Evolutionary conservation across 2,113 vertebrate genomes (phyloP).

Genomic region (Corythornis madagascariensis): DNA sequence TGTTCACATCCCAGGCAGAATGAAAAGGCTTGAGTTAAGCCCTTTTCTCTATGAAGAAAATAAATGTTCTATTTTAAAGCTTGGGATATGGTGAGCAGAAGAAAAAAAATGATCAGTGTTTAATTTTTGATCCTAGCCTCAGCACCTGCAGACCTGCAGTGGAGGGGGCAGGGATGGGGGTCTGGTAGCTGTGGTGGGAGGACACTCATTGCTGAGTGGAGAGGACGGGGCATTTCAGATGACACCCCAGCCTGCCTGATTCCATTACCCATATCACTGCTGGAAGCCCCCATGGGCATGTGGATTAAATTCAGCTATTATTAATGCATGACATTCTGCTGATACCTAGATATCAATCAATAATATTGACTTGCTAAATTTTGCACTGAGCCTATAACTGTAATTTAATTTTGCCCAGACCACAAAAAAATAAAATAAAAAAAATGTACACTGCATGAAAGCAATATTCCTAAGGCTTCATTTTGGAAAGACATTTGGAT

Average conservation of each 20-base stretch:
- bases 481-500: conserved; percentile 58
- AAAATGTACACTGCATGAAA: conserved; percentile 26
- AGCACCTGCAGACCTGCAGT: background rate
- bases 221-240: background rate
- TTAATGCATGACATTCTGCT: conserved; percentile 12
- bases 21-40: background rate
- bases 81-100: background rate
- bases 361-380: conserved; percentile 62
- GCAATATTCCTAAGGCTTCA: conserved; percentile 46
- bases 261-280: background rate
- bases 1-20: background rate
- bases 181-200: background rate
- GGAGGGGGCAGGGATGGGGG: background rate
- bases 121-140: background rate
- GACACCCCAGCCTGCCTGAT: background rate
- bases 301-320: conserved; percentile 6
- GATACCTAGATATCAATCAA: conserved; percentile 57
- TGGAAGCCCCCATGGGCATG: background rate
- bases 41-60: background rate
- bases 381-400: conserved; percentile 27
- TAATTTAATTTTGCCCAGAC: conserved; percentile 37
- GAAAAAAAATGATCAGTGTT: background rate
- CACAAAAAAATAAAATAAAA: background rate
- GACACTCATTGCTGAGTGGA: fast-evolving
- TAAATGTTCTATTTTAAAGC: background rate